Conservation (phyloP, 1,140 invertebrate genomes). For the Hylaeus anthracinus region DNA sequence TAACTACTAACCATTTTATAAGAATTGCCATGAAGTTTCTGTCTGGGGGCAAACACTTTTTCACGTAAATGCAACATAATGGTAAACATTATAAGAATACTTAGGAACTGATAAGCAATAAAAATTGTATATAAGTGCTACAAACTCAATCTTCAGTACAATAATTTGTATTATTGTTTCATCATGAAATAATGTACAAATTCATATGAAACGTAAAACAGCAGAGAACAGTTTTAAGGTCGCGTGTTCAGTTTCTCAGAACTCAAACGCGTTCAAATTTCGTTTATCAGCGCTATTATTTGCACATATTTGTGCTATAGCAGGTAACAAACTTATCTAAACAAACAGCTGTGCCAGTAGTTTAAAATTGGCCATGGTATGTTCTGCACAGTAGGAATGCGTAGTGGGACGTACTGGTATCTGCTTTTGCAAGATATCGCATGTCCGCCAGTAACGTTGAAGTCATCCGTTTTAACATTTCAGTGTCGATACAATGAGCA, state of each 20-base stretch:
- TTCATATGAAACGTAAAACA: neutral
- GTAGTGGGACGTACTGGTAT: constrained; percentile 34
- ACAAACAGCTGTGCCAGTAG: constrained; percentile 53
- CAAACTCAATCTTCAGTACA: neutral
- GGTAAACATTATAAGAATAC: too few relatives aligned
- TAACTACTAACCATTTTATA: constrained; percentile 23
- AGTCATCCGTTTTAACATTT: constrained; percentile 45
- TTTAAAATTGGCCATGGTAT: constrained; percentile 69
- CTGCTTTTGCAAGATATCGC: constrained; percentile 44
- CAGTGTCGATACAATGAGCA: constrained; percentile 42
- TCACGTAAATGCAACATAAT: too few relatives aligned
- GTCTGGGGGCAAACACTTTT: too few relatives aligned
- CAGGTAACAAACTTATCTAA: constrained; percentile 31
- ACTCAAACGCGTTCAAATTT: neutral
- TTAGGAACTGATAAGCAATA: neutral
- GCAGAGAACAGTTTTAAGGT: neutral
- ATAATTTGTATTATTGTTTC: neutral
- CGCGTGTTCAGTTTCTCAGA: neutral
- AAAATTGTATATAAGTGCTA: neutral
- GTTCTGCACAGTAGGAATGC: constrained; percentile 58
- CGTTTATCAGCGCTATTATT: constrained; percentile 13
- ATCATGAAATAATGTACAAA: neutral
- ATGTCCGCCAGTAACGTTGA: constrained; percentile 43
- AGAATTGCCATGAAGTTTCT: neutral
- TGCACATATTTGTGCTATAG: constrained; percentile 10